Evolutionary conservation across 2,113 vertebrate genomes (phyloP), one percentile per base, ranked within the genome.

Genomic region (Vombatus ursinus): DNA sequence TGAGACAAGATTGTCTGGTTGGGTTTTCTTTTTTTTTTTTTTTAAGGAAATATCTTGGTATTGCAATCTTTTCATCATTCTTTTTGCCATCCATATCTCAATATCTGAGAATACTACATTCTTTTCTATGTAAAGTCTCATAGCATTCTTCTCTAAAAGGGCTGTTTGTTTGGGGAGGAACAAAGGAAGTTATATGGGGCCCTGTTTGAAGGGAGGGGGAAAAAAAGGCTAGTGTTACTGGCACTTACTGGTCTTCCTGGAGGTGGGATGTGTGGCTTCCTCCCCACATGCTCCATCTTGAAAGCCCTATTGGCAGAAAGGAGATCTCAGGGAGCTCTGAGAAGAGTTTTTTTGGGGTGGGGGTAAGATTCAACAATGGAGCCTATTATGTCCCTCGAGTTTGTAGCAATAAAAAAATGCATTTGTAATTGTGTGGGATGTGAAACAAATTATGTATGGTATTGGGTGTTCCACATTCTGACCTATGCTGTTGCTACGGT

Each of bases 401-500:
- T 97, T 0, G 1, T 77, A 44, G 68, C 68, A 44, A 84, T 68
- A 44, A 84, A 84, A 68, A 77, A n/a, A 84, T 44, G 68, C n/a
- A 84, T 84, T 84, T 84, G 96, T 96, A 95, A 90, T 91, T 97
- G 90, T 96, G 91, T 94, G 96, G 95, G 94, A 96, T 96, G n/a
- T 44, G 93, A 95, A 97, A 49, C 89, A 95, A 96, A 97, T 98
- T 97, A 97, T 94, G 47, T 96, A 95, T 91, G 54, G 91, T 97
- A 96, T 96, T 97, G 95, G 95, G 19, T 94, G 96, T 84, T 94
- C 95, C 95, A 48, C 89, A 3, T 51, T 90, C 95, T 97, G 97
- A 96, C 97, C 95, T 96, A n/a, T 94, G 95, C 91, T 96, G 96
- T 84, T n/a, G 68, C 68, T 84, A 8, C 44, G 68, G 68, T n/a